These are phyloP conservation scores for Mythimna pallens DNA, from an alignment of 2,888 invertebrate genomes.

Conservation along the genomic window DNA sequence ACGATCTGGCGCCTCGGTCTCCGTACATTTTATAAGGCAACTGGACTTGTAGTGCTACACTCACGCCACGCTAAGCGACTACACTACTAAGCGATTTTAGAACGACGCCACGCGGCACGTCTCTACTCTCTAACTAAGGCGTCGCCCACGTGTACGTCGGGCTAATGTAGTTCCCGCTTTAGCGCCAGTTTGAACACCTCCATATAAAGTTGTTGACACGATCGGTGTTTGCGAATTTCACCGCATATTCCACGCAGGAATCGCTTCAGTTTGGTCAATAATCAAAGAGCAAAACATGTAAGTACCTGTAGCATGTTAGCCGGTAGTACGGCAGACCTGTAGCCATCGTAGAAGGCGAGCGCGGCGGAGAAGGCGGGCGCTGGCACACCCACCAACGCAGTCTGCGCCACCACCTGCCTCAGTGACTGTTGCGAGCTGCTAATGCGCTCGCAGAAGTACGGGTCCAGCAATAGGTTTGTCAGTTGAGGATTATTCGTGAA, in stretches of 20 bases:
- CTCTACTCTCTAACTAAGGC: too few species aligned
- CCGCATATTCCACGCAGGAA: background rate
- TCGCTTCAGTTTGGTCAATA: background rate
- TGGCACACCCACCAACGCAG: constrained; percentile 96
- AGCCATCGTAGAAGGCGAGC: constrained; percentile 99
- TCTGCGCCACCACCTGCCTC: constrained; percentile 95
- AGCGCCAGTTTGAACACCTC: background rate
- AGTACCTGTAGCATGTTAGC: constrained; percentile 97
- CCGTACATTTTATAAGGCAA: too few species aligned
- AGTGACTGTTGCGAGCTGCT: constrained; percentile 95
- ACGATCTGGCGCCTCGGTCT: too few species aligned
- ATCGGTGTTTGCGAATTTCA: background rate
- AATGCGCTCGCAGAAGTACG: constrained; percentile 97
- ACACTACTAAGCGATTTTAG: too few species aligned
- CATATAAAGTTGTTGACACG: background rate
- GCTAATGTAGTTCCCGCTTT: too few species aligned
- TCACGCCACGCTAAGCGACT: too few species aligned
- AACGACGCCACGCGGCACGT: too few species aligned
- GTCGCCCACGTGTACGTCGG: too few species aligned
- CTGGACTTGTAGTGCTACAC: too few species aligned
- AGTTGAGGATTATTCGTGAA: constrained; percentile 97
- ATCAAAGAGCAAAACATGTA: background rate
- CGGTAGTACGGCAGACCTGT: constrained; percentile 95
- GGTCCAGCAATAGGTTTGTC: constrained; percentile 96
- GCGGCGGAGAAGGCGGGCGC: constrained; percentile 98